Conservation (phyloP, 2,113 vertebrate genomes). For the Acinonyx jubatus region DNA sequence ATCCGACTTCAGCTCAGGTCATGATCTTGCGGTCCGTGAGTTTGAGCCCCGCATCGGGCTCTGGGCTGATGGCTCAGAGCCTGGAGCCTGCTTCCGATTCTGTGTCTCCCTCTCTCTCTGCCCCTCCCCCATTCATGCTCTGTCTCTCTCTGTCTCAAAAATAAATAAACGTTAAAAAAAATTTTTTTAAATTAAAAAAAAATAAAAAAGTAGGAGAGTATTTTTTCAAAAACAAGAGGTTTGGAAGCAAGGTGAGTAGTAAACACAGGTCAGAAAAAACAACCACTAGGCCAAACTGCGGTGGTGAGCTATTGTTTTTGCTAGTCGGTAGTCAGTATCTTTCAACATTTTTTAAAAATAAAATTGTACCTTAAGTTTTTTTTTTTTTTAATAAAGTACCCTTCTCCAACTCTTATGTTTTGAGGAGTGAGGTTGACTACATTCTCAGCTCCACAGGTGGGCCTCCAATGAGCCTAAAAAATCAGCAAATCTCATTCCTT, state of each 20-base stretch:
- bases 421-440: background rate
- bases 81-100: too few species aligned
- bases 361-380: background rate
- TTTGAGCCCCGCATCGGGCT: too few species aligned
- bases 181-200: too few species aligned
- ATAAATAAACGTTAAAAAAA: too few species aligned
- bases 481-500: background rate
- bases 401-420: background rate
- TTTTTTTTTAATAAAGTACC: background rate
- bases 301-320: background rate
- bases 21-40: too few species aligned
- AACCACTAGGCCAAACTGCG: background rate
- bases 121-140: too few species aligned
- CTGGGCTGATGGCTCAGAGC: too few species aligned
- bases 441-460: background rate
- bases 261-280: background rate
- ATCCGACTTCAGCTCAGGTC: too few species aligned
- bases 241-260: background rate
- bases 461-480: background rate
- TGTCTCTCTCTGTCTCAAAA: too few species aligned
- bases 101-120: too few species aligned
- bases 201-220: background rate
- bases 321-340: background rate
- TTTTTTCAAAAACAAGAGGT: slow-evolving; percentile 1
- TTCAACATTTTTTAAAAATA: background rate